Percentiles rank a stretch among this genome's conserved stretches.
phyloP scores from a whole-genome alignment of 2,797 vertebrate species.

The Macroramphosus scolopax region DNA sequence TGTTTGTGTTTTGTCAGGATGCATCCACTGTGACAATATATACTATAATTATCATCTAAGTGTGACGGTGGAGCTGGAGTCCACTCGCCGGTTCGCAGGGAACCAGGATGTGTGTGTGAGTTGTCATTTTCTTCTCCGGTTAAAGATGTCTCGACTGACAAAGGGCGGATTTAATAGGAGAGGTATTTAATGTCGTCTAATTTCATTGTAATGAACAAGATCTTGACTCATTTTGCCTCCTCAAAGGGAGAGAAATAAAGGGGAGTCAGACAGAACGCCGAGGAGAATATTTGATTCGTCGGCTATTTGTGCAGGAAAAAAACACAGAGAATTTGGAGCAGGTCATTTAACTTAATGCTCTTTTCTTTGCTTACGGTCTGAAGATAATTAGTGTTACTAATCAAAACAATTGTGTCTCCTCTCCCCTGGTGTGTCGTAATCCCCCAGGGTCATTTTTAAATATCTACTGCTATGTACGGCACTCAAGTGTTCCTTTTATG shows the following conservation, averaged over 20 bases:
- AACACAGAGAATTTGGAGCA: conserved; percentile 65
- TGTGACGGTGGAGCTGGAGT: conserved; percentile 56
- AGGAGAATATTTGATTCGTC: conserved; percentile 55
- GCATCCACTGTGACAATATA: conserved; percentile 65
- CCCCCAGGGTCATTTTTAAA: conserved; percentile 51
- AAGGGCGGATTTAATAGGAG: conserved; percentile 48
- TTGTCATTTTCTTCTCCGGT: conserved; percentile 25
- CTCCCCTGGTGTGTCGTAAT: conserved; percentile 56
- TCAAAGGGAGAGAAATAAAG: conserved; percentile 35
- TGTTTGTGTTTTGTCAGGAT: conserved; percentile 66
- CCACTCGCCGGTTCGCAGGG: conserved; percentile 34
- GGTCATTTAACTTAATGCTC: conserved; percentile 71
- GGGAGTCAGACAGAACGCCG: conserved; percentile 22
- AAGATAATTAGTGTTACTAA: conserved; percentile 74
- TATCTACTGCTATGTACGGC: conserved; percentile 53
- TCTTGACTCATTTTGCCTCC: conserved; percentile 43
- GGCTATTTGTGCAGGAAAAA: conserved; percentile 61
- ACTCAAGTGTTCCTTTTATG: conserved; percentile 57
- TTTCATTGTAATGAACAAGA: conserved; percentile 60
- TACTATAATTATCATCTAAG: conserved; percentile 66
- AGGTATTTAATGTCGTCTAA: conserved; percentile 52
- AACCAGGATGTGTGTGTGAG: conserved; percentile 24
- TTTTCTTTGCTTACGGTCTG: conserved; percentile 66
- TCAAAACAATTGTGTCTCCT: conserved; percentile 69
- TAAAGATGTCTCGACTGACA: conserved; percentile 40